Base-by-base conservation (phyloP, 2,797 vertebrate genomes). In the Urocyon cinereoargenteus region DNA sequence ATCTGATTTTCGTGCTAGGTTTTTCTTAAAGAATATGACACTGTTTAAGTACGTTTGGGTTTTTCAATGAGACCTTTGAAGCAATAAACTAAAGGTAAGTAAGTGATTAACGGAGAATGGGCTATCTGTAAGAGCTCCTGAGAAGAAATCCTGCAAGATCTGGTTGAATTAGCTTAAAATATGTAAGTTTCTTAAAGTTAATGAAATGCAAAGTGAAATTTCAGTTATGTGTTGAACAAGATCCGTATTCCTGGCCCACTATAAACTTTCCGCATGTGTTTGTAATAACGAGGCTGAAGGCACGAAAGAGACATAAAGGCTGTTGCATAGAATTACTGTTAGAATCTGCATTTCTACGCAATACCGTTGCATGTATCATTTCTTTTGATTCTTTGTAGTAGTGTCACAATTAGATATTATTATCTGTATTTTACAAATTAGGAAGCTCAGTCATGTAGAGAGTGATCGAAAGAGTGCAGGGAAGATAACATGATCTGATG, bases 81-180 rank as follows among this genome's bases (percentile, higher is more conserved):
- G 57, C 53, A 95, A 73, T 85, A 84, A 86, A 21, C 26, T 51
- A 79, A 86, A 91, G 55, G 72, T n/a, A 84, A 66, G 85, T 45
- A 72, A 73, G 55, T 62, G 49, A n/a, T 72, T 49, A 68, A 40
- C 22, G 2, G 19, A 66, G 18, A 86, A 18, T 13, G 86, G n/a
- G n/a, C 15, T 81, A 28, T 62, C 66, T 87, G 2, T n/a, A 45
- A 93, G 5, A 78, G 73, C 11, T 77, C 11, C 26, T 92, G 53
- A 88, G 36, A 40, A 64, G 6, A 1, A 57, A 26, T 34, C 55
- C 22, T 75, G 68, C 53, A 83, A 86, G 89, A 90, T 96, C 28
- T 77, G 94, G 68, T 61, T 68, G 36, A 96, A 61, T 22, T 89
- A 26, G 6, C 6, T 88, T 81, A 89, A 97, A 96, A 86, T 77